Conservation (phyloP, 37 sponge, comb jelly and placozoan genomes). For the Mnemiopsis leidyi region DNA sequence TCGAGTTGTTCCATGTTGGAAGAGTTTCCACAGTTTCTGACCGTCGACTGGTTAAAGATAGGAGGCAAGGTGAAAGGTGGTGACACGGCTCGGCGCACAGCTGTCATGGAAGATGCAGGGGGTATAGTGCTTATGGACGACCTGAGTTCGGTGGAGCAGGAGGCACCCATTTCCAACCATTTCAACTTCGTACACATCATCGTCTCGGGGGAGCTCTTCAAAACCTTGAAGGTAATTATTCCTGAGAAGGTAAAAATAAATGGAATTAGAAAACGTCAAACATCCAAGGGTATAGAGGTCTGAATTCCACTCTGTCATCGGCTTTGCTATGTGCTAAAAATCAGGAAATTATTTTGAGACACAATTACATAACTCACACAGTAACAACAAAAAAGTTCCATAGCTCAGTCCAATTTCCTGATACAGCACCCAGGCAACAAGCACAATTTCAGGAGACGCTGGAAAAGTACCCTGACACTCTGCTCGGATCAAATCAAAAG, state of each 20-base stretch:
- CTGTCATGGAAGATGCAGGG: neutral
- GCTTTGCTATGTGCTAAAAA: neutral
- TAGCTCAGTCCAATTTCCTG: neutral
- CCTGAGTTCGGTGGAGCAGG: neutral
- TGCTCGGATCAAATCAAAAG: neutral
- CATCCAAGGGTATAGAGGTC: neutral
- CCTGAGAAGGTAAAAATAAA: too few species aligned
- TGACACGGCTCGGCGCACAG: neutral
- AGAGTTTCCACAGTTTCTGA: neutral
- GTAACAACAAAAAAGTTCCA: neutral
- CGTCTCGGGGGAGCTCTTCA: neutral
- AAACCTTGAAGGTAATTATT: slow-evolving; percentile 10
- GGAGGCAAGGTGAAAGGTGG: neutral
- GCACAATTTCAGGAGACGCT: neutral
- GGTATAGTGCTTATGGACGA: neutral
- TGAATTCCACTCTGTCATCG: neutral
- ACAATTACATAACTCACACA: neutral
- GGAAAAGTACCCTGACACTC: neutral
- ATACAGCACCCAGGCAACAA: neutral
- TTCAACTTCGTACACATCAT: slow-evolving; percentile 35
- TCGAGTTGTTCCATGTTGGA: neutral
- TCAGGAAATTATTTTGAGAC: neutral
- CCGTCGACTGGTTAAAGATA: neutral
- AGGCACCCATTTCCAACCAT: neutral
- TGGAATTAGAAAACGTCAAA: neutral